Evolutionary conservation across 2,888 invertebrate species (phyloP), one percentile per base, ranked within the genome.

Genomic region (Pandemis corylana): DNA sequence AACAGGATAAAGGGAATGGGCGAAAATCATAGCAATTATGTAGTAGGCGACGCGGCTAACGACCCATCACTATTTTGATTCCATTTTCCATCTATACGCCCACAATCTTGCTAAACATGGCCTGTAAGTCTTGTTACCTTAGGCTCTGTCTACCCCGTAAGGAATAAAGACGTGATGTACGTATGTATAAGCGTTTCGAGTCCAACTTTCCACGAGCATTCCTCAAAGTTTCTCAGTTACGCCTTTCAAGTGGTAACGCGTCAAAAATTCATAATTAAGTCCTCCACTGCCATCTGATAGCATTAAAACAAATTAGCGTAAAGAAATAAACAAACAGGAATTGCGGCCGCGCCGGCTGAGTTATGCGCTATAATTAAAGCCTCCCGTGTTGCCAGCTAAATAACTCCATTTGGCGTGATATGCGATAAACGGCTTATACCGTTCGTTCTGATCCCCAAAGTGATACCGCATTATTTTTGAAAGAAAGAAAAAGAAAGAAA

Each of bases 291-390:
- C 82, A 90, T 89, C 90, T 85, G 90, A 91, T 90, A 90, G 81
- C 81, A 85, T 85, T 89, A 88, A 88, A 89, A 90, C 90, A 90
- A 90, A 91, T 91, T 90, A 89, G 87, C 81, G 83, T 76, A 77
- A 79, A 83, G 84, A 88, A 90, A 90, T 87, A 90, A 89, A 90
- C 88, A 87, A 87, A 85, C 81, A 87, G 79, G 80, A 82, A 78
- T 75, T 76, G 70, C 77, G 69, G 81, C 28, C 28, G 28, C 28
- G 79, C 82, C 81, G 77, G 79, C 71, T 90, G 90, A 91, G 87
- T 90, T 91, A 92, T 92, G 90, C 85, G 81, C 81, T 82, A 87
- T 90, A 92, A 93, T 92, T 92, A 93, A 92, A 84, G 87, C 85
- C 85, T 87, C 84, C 86, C 80, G 87, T 84, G 82, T 85, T 59